A percentile compares a stretch with the other conserved stretches of the same genome.
Evolutionary conservation across 2,113 vertebrate species (phyloP).

Genomic region (Lophochroa leadbeateri): DNA sequence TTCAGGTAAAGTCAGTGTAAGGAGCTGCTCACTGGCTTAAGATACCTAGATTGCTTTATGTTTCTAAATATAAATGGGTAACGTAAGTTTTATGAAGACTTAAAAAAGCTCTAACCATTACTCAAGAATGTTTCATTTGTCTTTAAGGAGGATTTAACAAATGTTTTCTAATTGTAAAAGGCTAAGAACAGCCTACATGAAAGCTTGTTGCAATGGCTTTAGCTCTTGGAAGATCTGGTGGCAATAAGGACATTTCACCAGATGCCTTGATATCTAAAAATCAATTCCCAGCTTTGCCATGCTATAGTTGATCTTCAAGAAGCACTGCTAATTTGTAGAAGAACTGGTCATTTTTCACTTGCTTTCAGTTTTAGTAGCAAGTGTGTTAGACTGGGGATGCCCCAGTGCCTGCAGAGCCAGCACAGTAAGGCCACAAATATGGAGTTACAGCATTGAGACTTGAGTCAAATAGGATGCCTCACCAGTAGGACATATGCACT

Average conservation of each 20-base stretch:
- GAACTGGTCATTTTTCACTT: not conserved
- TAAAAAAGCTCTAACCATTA: not conserved
- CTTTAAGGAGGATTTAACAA: not conserved
- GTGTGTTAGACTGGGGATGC: not conserved
- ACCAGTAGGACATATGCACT: not conserved
- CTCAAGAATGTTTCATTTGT: not conserved
- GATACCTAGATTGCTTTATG: too few relatives aligned
- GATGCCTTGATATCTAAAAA: not conserved
- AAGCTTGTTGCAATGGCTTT: not conserved
- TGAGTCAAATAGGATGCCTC: not conserved
- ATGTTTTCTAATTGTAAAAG: not conserved
- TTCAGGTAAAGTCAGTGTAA: too few relatives aligned
- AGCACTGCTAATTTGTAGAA: not conserved
- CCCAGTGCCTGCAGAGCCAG: not conserved
- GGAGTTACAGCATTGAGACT: not conserved
- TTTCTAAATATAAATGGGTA: too few relatives aligned
- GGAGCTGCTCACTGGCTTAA: too few relatives aligned
- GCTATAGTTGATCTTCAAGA: not conserved
- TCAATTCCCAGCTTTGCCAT: not conserved
- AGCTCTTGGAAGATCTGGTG: not conserved
- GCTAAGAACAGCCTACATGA: not conserved
- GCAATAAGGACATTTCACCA: not conserved
- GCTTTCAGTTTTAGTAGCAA: not conserved
- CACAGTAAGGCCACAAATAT: not conserved
- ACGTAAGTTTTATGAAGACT: not conserved